Base-by-base conservation (phyloP, 2,888 invertebrate species). In the Mythimna ferrago region DNA sequence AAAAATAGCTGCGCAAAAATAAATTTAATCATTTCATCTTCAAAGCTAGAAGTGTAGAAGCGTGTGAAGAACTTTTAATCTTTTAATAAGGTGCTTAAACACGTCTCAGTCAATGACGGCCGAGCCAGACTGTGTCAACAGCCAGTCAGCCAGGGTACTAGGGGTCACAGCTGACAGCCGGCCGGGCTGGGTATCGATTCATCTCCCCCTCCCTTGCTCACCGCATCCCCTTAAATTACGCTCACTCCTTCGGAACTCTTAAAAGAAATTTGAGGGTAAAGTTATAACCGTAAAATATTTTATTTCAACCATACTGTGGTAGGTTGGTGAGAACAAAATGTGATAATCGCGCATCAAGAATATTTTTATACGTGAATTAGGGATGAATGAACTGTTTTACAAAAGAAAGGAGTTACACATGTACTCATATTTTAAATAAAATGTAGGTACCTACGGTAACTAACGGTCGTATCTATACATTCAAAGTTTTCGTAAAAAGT, bases 181-280 rank as follows among this genome's bases (percentile, higher is more conserved):
- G 79, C 77, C 84, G 77, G 72, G 81, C 78, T 74, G 73, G 62
- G 64, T 87, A 89, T 89, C 81, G 89, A 89, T 89, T 86, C 71
- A 67, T 66, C 77, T 77, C 73, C 78, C 79, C 75, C 71, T 26
- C 68, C 69, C 71, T 48, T 51, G 65, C 72, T 65, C 58, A 54
- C n/a, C 41, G 63, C 65, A 63, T 58, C 68, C 66, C 83, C 76
- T 65, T 53, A 83, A 75, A 76, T 71, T 68, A 56, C 60, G 35
- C 53, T 64, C 63, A 60, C 65, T 77, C 48, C 82, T 73, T 65
- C 64, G 32, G 14, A 58, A 64, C 56, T 76, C 71, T 53, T 69
- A 66, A 54, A 81, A 77, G 16, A 71, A 66, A 66, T 76, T 71
- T 10, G 54, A 54, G 69, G 54, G 56, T 53, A 53, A 44, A 53